phyloP scores from a whole-genome alignment of 2,113 vertebrate species.

The Cochlearius cochlearius region DNA sequence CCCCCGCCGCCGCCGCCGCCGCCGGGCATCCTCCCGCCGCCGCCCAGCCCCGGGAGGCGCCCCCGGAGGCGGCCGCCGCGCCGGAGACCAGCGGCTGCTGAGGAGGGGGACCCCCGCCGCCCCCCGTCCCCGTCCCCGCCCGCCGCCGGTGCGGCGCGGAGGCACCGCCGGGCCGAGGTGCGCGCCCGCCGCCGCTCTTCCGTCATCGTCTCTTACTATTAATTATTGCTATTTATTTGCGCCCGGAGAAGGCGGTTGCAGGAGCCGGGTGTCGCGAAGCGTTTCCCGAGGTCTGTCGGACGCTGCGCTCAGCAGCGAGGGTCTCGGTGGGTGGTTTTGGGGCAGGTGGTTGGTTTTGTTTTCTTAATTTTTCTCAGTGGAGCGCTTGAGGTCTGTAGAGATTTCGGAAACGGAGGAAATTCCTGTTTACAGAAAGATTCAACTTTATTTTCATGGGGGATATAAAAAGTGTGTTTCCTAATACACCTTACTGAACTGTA shows the following conservation, averaged over 20 bases:
- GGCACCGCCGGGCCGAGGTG: background rate
- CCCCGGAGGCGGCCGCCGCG: background rate
- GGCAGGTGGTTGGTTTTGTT: background rate
- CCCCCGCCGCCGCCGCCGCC: background rate
- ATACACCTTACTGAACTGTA: constrained; percentile 36
- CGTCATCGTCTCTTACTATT: background rate
- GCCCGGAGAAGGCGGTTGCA: background rate
- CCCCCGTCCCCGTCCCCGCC: background rate
- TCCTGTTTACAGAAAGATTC: constrained; percentile 54
- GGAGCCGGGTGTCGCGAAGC: background rate
- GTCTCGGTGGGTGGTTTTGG: constrained; percentile 10
- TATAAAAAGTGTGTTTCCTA: constrained; percentile 46
- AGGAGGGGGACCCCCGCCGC: background rate
- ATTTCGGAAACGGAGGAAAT: constrained; percentile 15
- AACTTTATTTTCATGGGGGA: constrained; percentile 63
- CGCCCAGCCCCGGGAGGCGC: background rate
- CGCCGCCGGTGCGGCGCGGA: background rate
- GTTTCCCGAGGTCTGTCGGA: background rate
- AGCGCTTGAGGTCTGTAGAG: constrained; percentile 29
- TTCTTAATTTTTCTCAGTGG: background rate
- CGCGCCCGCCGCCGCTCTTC: background rate
- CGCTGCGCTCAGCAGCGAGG: background rate
- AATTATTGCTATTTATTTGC: constrained; percentile 46
- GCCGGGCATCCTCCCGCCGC: background rate
- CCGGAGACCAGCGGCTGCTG: constrained; percentile 32